phyloP scores from a whole-genome alignment of 2,888 invertebrate genomes.

The Eristalis arbustorum region DNA sequence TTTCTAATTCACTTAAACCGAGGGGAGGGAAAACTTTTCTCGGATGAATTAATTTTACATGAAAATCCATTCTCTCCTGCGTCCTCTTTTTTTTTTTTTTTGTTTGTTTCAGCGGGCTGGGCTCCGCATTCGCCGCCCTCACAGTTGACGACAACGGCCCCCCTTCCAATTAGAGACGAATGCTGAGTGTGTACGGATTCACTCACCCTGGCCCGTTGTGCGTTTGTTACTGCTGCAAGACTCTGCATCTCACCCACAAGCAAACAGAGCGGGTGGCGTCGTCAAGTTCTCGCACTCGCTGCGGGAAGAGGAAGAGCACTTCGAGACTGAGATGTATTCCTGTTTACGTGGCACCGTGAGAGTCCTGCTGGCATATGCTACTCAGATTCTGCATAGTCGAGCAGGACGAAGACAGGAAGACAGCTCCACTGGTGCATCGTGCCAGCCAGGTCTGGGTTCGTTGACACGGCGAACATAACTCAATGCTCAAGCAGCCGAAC shows the following conservation, averaged over 20 bases:
- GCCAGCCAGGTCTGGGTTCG: conserved; percentile 20
- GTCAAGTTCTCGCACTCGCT: not conserved
- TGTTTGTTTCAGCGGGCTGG: too few species aligned
- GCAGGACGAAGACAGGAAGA: conserved; percentile 10
- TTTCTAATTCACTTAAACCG: conserved; percentile 69
- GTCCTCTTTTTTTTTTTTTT: conserved; percentile 17
- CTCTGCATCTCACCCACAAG: not conserved
- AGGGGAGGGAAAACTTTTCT: conserved; percentile 49
- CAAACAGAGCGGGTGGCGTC: too few species aligned
- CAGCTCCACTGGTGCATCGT: not conserved
- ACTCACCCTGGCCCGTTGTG: not conserved
- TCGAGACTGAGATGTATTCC: conserved; percentile 26
- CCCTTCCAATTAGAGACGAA: conserved; percentile 58
- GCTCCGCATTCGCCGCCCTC: not conserved
- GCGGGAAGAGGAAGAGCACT: not conserved
- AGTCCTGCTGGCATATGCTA: conserved; percentile 45
- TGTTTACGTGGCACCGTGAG: conserved; percentile 48
- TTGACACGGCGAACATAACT: conserved; percentile 60
- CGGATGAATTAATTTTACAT: conserved; percentile 63
- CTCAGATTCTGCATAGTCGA: conserved; percentile 33
- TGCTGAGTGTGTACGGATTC: conserved; percentile 32
- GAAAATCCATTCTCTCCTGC: conserved; percentile 54
- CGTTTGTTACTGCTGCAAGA: conserved; percentile 8
- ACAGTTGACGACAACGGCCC: not conserved
- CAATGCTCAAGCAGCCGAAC: conserved; percentile 62